Evolutionary conservation across 2,888 invertebrate genomes (phyloP).

Genomic region (Pteria penguin): DNA sequence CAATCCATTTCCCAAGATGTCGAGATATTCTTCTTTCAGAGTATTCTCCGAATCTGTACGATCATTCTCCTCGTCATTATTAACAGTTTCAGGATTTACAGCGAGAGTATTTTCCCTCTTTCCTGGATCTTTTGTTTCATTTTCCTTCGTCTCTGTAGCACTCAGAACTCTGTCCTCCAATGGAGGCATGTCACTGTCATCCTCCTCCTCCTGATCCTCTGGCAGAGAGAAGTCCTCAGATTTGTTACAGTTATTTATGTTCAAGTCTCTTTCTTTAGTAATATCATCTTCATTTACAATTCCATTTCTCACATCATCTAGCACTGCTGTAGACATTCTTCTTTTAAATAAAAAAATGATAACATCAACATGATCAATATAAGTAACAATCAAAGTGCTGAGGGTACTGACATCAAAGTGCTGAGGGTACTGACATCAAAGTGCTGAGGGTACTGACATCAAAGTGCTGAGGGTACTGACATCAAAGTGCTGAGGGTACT

Average conservation of each 20-base stretch:
- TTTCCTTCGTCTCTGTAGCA: slow-evolving; percentile 14
- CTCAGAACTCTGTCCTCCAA: slow-evolving; percentile 25
- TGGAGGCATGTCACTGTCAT: slow-evolving; percentile 11
- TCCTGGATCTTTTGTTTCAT: neutral
- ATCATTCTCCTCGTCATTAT: slow-evolving; percentile 45
- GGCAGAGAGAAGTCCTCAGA: too few relatives aligned
- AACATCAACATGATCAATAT: too few relatives aligned
- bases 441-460: too few relatives aligned
- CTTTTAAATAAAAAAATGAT: too few relatives aligned
- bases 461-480: too few relatives aligned
- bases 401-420: too few relatives aligned
- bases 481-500: too few relatives aligned
- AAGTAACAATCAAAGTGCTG: too few relatives aligned
- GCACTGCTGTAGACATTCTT: too few relatives aligned
- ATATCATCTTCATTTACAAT: too few relatives aligned
- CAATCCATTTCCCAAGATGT: slow-evolving; percentile 89
- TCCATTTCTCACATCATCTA: too few relatives aligned
- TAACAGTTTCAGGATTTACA: slow-evolving; percentile 22
- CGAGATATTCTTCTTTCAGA: slow-evolving; percentile 84
- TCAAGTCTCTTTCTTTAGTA: neutral
- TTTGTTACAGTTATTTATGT: neutral
- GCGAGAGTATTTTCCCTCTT: neutral
- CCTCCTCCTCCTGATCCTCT: slow-evolving; percentile 16
- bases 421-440: too few relatives aligned
- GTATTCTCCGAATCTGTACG: slow-evolving; percentile 14